A percentile compares a stretch with the other conserved stretches of the same genome.
Evolutionary conservation across 2,797 vertebrate genomes (phyloP).

Genomic region (Pterois miles): DNA sequence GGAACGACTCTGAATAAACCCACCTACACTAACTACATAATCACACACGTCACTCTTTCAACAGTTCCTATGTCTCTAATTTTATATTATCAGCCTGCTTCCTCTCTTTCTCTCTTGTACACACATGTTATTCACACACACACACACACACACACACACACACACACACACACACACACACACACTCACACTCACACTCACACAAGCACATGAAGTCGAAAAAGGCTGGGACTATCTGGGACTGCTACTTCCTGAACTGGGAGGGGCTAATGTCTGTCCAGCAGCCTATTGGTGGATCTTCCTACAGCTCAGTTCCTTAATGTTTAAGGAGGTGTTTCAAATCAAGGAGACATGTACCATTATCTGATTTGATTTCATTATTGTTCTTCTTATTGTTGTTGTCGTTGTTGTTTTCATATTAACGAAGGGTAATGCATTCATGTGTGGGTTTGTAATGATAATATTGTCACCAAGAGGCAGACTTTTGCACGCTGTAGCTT

Average conservation of each 20-base stretch:
- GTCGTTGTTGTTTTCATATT: constrained; percentile 85
- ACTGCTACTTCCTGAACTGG: constrained; percentile 75
- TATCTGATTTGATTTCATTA: constrained; percentile 79
- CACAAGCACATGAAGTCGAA: constrained; percentile 58
- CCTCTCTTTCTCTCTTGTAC: constrained; percentile 18
- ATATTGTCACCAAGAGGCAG: constrained; percentile 85
- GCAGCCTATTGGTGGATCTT: constrained; percentile 86
- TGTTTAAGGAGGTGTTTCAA: constrained; percentile 97
- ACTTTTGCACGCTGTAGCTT: constrained; percentile 93
- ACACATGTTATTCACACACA: constrained; percentile 19
- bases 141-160: constrained; percentile 37
- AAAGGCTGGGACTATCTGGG: constrained; percentile 75
- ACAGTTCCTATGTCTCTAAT: constrained; percentile 53
- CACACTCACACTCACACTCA: constrained; percentile 34
- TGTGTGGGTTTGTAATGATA: constrained; percentile 84
- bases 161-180: constrained; percentile 64
- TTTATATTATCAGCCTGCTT: constrained; percentile 75
- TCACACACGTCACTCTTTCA: constrained; percentile 38
- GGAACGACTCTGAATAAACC: constrained; percentile 91
- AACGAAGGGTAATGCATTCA: constrained; percentile 88
- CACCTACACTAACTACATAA: constrained; percentile 13
- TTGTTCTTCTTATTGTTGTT: constrained; percentile 79
- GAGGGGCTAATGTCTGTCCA: constrained; percentile 85
- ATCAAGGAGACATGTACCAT: constrained; percentile 90
- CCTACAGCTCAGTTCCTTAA: constrained; percentile 95